Evolutionary conservation across 2,797 vertebrate species (phyloP), one percentile per base, ranked within the genome.

Genomic region (Sebastes matsubarae): DNA sequence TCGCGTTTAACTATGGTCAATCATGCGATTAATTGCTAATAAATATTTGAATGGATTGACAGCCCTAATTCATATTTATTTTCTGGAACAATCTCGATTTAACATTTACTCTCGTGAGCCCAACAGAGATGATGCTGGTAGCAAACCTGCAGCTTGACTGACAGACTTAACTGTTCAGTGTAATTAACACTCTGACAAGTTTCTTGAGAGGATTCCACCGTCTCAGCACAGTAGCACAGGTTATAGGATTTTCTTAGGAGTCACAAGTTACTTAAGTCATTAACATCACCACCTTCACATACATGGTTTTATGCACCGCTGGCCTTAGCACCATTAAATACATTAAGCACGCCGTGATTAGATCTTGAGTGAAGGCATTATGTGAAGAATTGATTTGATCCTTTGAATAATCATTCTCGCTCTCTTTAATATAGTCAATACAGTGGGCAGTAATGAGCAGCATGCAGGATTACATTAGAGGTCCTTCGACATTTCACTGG

Each of bases 381-480:
- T 88, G 78, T 83, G 84, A 81, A 55, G 60, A 91, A 93, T 93
- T 88, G 87, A 92, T 93, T 87, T 87, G 81, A 92, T 88, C 77
- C 87, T 79, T 93, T 87, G 81, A 92, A 91, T 92, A 93, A 92
- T 93, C 85, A 89, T 79, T 92, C 88, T 55, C 29, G 54, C 50
- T 68, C 82, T 81, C 79, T 87, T 89, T 93, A 89, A 94, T 88
- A 84, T 70, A 89, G 91, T 93, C 92, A 88, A 91, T 93, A 90
- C 90, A 89, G 87, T 86, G 82, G 83, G 82, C 85, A 76, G 88
- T 92, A 91, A 93, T 91, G 89, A 92, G 82, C 74, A 81, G 79
- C 82, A 76, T 79, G 88, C 86, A 83, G 87, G 83, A 90, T 89
- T 91, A 86, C 82, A 90, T 90, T 87, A 86, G 84, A 86, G 85